Conservation (phyloP, 2,113 vertebrate species). For the Sardina pilchardus region DNA sequence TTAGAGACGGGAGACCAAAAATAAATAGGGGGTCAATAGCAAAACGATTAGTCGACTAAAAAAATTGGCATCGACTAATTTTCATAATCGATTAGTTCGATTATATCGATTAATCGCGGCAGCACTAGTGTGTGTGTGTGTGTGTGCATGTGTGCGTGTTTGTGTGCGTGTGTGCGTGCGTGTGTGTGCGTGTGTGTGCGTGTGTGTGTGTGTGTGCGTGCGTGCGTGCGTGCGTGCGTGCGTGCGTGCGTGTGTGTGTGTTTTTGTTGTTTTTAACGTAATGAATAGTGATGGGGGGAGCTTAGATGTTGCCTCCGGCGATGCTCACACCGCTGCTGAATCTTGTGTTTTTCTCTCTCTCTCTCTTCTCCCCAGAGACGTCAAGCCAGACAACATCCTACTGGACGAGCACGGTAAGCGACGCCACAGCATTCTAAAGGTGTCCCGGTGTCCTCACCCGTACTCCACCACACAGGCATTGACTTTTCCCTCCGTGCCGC, state of each 20-base stretch:
- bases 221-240: too few species aligned
- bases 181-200: too few species aligned
- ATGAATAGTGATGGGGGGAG: not conserved
- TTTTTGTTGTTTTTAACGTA: not conserved
- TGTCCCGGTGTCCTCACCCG: not conserved
- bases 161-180: too few species aligned
- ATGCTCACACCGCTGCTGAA: not conserved
- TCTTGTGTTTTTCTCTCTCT: not conserved
- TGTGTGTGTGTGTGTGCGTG: too few species aligned
- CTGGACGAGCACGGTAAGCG: constrained; percentile 93
- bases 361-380: constrained; percentile 79
- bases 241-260: not conserved
- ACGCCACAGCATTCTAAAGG: not conserved
- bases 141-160: too few species aligned
- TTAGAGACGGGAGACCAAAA: too few species aligned
- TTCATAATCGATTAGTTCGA: too few species aligned
- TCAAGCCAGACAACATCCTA: constrained; percentile 98
- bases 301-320: not conserved
- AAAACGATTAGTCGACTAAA: too few species aligned
- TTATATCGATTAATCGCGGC: too few species aligned
- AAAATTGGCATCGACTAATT: too few species aligned
- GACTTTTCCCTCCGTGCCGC: not conserved
- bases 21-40: too few species aligned
- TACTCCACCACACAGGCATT: not conserved
- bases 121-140: too few species aligned